These are phyloP conservation scores for Atta texana DNA, from an alignment of 1,140 invertebrate species.

Conservation along the genomic window DNA sequence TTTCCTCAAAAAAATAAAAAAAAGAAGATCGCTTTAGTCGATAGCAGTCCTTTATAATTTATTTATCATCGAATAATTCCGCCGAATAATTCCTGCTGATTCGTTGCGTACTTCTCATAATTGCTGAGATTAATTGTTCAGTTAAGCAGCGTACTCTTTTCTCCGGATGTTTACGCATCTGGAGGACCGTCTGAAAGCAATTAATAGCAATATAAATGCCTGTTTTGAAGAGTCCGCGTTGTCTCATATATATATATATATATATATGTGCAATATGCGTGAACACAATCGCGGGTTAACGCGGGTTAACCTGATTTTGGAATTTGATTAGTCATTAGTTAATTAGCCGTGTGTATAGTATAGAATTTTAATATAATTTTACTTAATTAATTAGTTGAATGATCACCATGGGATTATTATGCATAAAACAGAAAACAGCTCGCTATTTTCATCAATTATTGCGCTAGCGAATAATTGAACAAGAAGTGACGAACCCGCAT, in stretches of 20 bases:
- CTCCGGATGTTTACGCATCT: background rate
- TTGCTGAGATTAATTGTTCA: constrained; percentile 48
- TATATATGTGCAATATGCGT: background rate
- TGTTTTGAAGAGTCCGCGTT: background rate
- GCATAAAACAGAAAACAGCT: constrained; percentile 37
- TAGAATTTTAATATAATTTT: constrained; percentile 60
- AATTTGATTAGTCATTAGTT: constrained; percentile 58
- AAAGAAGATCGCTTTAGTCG: constrained; percentile 12
- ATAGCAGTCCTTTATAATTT: constrained; percentile 52
- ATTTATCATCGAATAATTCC: constrained; percentile 47
- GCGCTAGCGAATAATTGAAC: constrained; percentile 49
- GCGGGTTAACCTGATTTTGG: constrained; percentile 50
- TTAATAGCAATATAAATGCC: background rate
- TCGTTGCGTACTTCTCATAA: constrained; percentile 28
- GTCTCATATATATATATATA: background rate
- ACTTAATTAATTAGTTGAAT: constrained; percentile 59
- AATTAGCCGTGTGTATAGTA: constrained; percentile 42
- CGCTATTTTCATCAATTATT: constrained; percentile 57
- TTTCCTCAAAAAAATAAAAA: background rate
- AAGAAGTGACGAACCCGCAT: constrained; percentile 43
- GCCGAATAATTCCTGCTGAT: background rate
- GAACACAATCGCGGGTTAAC: constrained; percentile 27
- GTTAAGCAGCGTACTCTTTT: background rate
- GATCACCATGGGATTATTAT: constrained; percentile 42
- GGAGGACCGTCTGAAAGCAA: background rate